phyloP scores from a whole-genome alignment of 92 coral and sea anemone species.

The Palythoa caribaeorum region DNA sequence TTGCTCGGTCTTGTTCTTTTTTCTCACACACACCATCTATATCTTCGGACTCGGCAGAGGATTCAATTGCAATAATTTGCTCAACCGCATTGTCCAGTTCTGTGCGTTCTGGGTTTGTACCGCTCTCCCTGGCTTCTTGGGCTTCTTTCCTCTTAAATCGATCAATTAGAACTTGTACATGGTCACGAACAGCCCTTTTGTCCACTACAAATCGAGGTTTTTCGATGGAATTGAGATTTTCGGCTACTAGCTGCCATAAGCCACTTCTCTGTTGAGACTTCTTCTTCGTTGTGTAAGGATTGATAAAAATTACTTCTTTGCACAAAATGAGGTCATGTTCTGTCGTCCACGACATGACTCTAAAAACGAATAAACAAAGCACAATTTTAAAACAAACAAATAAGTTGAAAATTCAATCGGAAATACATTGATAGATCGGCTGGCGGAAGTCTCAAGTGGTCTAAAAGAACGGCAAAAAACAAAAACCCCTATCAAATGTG shows the following conservation, averaged over 20 bases:
- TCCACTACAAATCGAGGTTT: constrained; percentile 45
- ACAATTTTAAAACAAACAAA: neutral
- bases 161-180: constrained; percentile 37
- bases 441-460: neutral
- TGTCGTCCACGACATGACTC: constrained; percentile 53
- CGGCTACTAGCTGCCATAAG: constrained; percentile 54
- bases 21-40: constrained; percentile 36
- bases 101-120: constrained; percentile 8
- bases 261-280: constrained; percentile 59
- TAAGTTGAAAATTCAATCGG: neutral
- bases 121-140: neutral
- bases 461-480: neutral
- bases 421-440: neutral
- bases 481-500: neutral
- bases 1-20: constrained; percentile 43
- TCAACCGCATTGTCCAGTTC: constrained; percentile 42
- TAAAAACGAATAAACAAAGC: neutral
- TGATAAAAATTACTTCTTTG: constrained; percentile 53
- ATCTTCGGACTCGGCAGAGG: constrained; percentile 42
- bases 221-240: constrained; percentile 43
- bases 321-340: constrained; percentile 45
- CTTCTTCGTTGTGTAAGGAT: constrained; percentile 50
- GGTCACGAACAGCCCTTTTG: constrained; percentile 54
- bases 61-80: constrained; percentile 55
- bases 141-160: constrained; percentile 19